phyloP scores from a whole-genome alignment of 2,888 invertebrate species.

The Phyto melanocephala region DNA sequence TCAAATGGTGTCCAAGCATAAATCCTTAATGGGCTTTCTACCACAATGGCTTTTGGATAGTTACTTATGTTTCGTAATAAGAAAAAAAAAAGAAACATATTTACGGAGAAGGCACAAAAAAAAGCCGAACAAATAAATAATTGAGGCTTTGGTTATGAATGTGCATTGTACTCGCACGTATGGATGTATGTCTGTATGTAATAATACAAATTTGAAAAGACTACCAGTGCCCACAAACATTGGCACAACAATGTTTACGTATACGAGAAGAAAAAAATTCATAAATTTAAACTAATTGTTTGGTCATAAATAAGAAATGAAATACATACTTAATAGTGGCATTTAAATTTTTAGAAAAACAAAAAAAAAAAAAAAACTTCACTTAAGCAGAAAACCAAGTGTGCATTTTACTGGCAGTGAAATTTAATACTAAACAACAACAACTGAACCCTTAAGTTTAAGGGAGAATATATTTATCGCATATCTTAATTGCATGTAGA shows the following conservation, averaged over 20 bases:
- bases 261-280: neutral
- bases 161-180: too few relatives aligned
- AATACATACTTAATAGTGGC: neutral
- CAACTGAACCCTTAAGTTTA: too few relatives aligned
- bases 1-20: slow-evolving; percentile 52
- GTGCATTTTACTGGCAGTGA: too few relatives aligned
- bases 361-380: too few relatives aligned
- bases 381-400: too few relatives aligned
- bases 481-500: too few relatives aligned
- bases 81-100: neutral
- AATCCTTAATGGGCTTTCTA: slow-evolving; percentile 52
- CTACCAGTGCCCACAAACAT: neutral
- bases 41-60: slow-evolving; percentile 40
- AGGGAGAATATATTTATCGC: too few relatives aligned
- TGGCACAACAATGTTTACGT: neutral
- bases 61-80: neutral
- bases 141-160: slow-evolving; percentile 37
- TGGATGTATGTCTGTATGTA: too few relatives aligned
- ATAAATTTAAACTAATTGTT: slow-evolving; percentile 16
- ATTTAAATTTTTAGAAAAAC: neutral
- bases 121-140: slow-evolving; percentile 41
- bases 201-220: slow-evolving; percentile 2
- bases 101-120: neutral
- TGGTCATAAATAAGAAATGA: neutral
- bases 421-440: too few relatives aligned